Evolutionary conservation across 1,140 invertebrate genomes (phyloP).

Genomic region (Hesperophylax magnus): DNA sequence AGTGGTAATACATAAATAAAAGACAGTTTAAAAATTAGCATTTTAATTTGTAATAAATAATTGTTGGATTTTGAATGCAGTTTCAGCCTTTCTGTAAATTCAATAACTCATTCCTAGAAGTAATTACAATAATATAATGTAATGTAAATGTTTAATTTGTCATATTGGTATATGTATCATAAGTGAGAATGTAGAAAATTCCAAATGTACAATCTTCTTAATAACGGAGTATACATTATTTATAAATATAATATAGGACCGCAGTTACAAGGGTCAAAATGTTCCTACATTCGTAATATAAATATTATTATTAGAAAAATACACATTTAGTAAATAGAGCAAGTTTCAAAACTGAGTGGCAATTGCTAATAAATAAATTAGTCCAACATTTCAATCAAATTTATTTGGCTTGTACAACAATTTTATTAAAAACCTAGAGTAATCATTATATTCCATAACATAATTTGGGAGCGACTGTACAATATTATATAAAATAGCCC

Average conservation of each 20-base stretch:
- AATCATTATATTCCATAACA: constrained; percentile 21
- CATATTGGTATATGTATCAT: too few relatives aligned
- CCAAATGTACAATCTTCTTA: constrained; percentile 19
- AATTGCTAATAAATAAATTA: constrained; percentile 25
- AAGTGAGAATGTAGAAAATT: constrained; percentile 26
- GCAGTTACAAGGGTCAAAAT: constrained; percentile 16
- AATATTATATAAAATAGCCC: constrained; percentile 32
- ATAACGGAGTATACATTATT: constrained; percentile 29
- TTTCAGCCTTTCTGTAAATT: constrained; percentile 40
- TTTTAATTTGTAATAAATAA: constrained; percentile 42
- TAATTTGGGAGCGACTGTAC: constrained; percentile 37
- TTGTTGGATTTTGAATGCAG: constrained; percentile 37
- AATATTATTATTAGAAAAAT: constrained; percentile 39
- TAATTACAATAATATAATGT: constrained; percentile 9
- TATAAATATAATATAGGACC: constrained; percentile 19
- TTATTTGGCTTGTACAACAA: constrained; percentile 39
- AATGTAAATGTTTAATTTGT: too few relatives aligned
- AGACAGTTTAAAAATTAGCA: constrained; percentile 28
- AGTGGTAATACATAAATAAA: constrained; percentile 1
- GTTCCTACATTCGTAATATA: constrained; percentile 29
- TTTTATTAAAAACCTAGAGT: constrained; percentile 21
- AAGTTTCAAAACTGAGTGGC: constrained; percentile 18
- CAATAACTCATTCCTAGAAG: constrained; percentile 27
- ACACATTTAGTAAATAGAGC: constrained; percentile 34
- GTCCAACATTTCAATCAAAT: constrained; percentile 39